Evolutionary conservation across 1,140 invertebrate species (phyloP), one percentile per base, ranked within the genome.

Genomic region (Proales similis): DNA sequence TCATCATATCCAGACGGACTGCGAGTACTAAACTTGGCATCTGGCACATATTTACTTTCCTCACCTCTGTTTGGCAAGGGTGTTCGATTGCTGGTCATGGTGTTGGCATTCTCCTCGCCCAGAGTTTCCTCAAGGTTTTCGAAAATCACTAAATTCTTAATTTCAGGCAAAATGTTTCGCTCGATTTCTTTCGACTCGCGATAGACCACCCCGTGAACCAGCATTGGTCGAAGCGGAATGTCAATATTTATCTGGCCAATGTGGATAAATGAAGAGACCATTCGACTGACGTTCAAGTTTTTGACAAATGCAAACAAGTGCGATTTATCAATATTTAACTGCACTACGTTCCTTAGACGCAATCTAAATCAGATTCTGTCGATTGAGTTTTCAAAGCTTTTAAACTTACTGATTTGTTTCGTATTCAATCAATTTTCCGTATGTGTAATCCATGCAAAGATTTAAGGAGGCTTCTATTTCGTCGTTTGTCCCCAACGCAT

Each of bases 141-240:
- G 20, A 57, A 57, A 42, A 57, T 42, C 17, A 19, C 63, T 20
- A 61, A 61, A 42, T 43, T 43, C 63, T 64, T 64, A 24, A 64
- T 46, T 24, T 64, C 63, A 22, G 49, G 11, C 87, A 90, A 42
- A 26, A 57, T 57, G 27, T 57, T 57, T 57, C 45, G 51, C 17
- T 57, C 57, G 2, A 96, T 78, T 70, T 93, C 88, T 68, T 90
- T 87, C 53, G 88, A 90, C 38, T 89, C 88, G 67, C 91, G 80
- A 0, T 90, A 91, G 83, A 96, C 90, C 87, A 96, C 93, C 46
- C 89, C 89, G 72, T 96, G 92, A 49, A 96, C 77, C 26, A 87
- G 89, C 0, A 94, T 88, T 0, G 92, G 91, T 79, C 95, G 91
- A 71, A 95, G 90, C 2, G 92, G 92, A 70, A 96, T 91, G 72